Evolutionary conservation across 1,140 invertebrate species (phyloP), one percentile per base, ranked within the genome.

Genomic region (Lineus longissimus): DNA sequence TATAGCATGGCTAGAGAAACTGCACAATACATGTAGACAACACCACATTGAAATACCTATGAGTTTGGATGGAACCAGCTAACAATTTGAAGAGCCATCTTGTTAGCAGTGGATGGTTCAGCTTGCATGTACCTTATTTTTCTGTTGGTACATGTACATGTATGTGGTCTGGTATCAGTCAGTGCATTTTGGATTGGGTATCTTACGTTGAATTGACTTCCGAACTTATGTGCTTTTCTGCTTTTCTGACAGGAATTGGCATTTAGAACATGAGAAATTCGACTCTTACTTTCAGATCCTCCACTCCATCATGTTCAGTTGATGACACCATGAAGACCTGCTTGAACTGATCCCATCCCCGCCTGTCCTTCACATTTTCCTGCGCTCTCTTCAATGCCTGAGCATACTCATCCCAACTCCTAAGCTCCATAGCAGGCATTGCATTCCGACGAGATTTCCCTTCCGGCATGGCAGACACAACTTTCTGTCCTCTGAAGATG

Each of bases 271-370:
- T n/a, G n/a, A n/a, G n/a, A n/a, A n/a, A n/a, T n/a, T n/a, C n/a
- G n/a, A n/a, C n/a, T 15, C 71, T 81, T 83, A 92, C 90, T 80
- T 87, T 87, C 22, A 95, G 80, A 70, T 89, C 87, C 25, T 86
- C 81, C 36, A 94, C 76, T n/a, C 93, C 93, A 81, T 88, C 87
- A 51, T 88, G 87, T 55, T 86, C 87, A 33, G 94, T 75, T 0
- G 93, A 90, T 23, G 94, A 96, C 11, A 95, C 84, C 84, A 96
- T 89, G 75, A 97, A 97, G 23, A 97, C 88, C 74, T 91, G 87
- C 15, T 85, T 82, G 74, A 97, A 97, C 66, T 88, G 74, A 47
- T 87, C 87, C 87, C 90, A 94, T 2, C 87, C 87, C 25, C 76
- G 78, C 40, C 83, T 66, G 36, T 75, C 65, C 47, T 69, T 62